These are phyloP conservation scores for Phataginus tricuspis DNA, from an alignment of 2,797 vertebrate species.

Conservation along the genomic window DNA sequence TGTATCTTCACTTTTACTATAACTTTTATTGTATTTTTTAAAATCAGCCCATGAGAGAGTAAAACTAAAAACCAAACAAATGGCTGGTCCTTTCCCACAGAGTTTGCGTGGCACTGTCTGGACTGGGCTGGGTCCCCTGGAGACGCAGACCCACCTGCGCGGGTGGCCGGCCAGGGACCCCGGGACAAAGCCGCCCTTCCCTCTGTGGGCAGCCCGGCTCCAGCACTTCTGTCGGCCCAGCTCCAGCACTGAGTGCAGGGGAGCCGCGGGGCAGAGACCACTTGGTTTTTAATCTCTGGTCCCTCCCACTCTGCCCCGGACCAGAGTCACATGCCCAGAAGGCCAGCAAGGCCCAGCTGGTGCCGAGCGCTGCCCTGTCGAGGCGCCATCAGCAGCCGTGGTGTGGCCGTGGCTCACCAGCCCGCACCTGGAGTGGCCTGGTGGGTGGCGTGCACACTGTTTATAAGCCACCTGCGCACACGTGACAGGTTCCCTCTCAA, in stretches of 20 bases:
- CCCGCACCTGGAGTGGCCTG: background rate
- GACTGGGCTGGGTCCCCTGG: background rate
- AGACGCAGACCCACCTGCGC: background rate
- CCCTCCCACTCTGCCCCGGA: too few relatives aligned
- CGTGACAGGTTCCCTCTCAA: background rate
- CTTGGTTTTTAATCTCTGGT: too few relatives aligned
- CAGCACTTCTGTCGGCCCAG: background rate
- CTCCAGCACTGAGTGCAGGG: background rate
- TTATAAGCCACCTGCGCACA: background rate
- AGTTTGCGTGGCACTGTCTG: background rate
- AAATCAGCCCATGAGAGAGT: background rate
- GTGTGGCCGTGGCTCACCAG: too few relatives aligned
- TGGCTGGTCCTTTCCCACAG: background rate
- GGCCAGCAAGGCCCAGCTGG: background rate
- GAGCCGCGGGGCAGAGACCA: too few relatives aligned
- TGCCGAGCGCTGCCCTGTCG: background rate
- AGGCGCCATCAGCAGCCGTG: fast-evolving
- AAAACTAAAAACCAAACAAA: background rate
- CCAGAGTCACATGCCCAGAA: background rate
- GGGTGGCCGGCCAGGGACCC: background rate
- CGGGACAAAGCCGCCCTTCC: background rate
- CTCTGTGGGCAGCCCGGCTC: fast-evolving
- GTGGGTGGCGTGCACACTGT: background rate
- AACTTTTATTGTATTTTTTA: background rate
- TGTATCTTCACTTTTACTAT: background rate